Evolutionary conservation across 2,113 vertebrate genomes (phyloP).

Genomic region (Hydropotes inermis): DNA sequence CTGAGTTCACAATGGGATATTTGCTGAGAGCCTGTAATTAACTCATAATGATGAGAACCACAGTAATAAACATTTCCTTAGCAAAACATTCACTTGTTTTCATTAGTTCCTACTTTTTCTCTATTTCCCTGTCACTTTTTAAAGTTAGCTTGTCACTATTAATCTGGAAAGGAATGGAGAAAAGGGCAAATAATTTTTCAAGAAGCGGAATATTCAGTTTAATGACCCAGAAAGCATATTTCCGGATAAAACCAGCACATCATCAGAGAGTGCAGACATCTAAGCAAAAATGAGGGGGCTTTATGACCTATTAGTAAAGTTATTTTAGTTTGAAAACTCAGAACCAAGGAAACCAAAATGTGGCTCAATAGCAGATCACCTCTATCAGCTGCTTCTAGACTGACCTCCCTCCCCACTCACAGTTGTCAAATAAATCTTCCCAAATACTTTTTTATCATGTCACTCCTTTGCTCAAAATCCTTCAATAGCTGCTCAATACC

Average conservation of each 20-base stretch:
- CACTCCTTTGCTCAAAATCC: neutral
- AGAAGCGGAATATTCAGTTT: neutral
- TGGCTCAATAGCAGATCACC: neutral
- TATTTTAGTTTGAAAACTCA: neutral
- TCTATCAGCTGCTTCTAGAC: neutral
- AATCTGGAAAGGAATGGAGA: conserved; percentile 23
- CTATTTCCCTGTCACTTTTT: conserved; percentile 42
- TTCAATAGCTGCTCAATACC: conserved; percentile 17
- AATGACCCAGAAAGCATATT: neutral
- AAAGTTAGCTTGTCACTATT: conserved; percentile 34
- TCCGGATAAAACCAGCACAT: neutral
- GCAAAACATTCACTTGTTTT: conserved; percentile 56
- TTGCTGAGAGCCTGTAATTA: conserved; percentile 73
- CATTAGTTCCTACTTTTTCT: conserved; percentile 27
- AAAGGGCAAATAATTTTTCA: neutral
- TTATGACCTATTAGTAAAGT: neutral
- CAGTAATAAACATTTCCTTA: conserved; percentile 63
- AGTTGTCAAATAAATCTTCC: conserved; percentile 36
- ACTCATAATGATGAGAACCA: conserved; percentile 61
- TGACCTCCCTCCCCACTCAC: neutral
- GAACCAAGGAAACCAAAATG: neutral
- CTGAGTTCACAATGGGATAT: conserved; percentile 69
- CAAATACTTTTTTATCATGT: conserved; percentile 26
- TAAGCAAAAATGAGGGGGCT: neutral
- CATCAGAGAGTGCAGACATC: neutral